phyloP scores from a whole-genome alignment of 2,888 invertebrate genomes.

The Branchellion lobata region DNA sequence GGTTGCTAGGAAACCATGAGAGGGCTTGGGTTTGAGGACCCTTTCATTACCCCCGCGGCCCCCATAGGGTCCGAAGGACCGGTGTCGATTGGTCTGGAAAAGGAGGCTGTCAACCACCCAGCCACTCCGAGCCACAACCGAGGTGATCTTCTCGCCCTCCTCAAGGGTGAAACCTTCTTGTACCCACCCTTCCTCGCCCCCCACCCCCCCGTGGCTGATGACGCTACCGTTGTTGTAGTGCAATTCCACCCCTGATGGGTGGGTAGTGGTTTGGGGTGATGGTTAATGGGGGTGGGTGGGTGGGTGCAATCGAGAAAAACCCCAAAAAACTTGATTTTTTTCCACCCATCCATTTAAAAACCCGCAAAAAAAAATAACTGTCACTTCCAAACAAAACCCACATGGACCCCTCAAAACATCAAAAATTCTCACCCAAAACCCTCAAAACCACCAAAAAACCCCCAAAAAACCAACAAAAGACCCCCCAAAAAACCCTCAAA shows the following conservation, averaged over 20 bases:
- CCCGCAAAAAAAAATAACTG: too few species aligned
- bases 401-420: too few species aligned
- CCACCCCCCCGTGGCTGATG: constrained; percentile 3
- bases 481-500: background rate
- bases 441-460: too few species aligned
- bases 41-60: constrained; percentile 6
- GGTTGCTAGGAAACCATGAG: background rate
- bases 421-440: too few species aligned
- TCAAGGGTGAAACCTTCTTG: background rate
- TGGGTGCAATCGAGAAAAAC: too few species aligned
- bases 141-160: background rate
- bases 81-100: constrained; percentile 2
- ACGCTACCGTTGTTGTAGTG: constrained; percentile 23
- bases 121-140: background rate
- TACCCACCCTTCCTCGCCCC: background rate
- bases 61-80: constrained; percentile 16
- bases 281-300: background rate
- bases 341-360: too few species aligned
- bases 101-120: constrained; percentile 3
- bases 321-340: too few species aligned
- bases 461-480: too few species aligned
- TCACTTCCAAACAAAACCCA: too few species aligned
- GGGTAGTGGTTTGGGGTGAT: background rate
- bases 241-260: constrained; percentile 10
- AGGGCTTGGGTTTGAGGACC: background rate